Base-by-base conservation (phyloP, 2,113 vertebrate species). In the Piaya cayana region DNA sequence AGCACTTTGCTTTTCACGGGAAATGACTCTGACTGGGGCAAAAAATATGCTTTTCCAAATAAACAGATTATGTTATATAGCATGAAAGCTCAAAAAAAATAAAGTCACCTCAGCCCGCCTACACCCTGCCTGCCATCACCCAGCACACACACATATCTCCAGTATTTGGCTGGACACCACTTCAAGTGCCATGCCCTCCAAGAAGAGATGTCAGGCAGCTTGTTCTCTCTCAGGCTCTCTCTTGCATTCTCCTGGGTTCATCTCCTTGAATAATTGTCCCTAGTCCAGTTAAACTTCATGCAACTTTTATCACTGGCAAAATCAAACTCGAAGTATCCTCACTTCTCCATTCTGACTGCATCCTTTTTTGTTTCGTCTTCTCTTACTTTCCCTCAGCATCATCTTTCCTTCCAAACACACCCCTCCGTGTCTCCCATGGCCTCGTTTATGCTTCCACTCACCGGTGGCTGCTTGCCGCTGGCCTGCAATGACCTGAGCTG, bases 1-100 rank as follows among this genome's bases (percentile, higher is more conserved):
- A 94, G 37, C 82, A 74, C 84, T 82, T 83, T 37, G 80, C 86
- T 93, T 92, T 90, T 88, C 97, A 97, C 1, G 74, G 97, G 97
- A 97, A 97, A 96, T 97, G 19, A 97, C 87, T 97, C 97, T 93
- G 89, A 92, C 63, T 76, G 80, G 80, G 91, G 92, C 58, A 96
- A 95, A 92, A 92, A 97, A 90, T 71, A 90, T 70, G 86, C 92
- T 97, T 95, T 98, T 96, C 88, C 95, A 91, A 97, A 95, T 83
- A 92, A 97, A 94, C 76, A 36, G 43, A 92, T 93, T 88, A 91
- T 94, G 81, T 97, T 97, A 92, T 95, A 85, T 43, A 94, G 94
- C 82, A 71, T 85, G 87, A 94, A 94, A 95, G 60, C 52, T 88
- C n/a, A 68, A 81, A 34, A 81, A 80, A 84, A 68, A 63, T 20